Conservation (phyloP, 2,888 invertebrate genomes). For the Pherbina coryleti region DNA sequence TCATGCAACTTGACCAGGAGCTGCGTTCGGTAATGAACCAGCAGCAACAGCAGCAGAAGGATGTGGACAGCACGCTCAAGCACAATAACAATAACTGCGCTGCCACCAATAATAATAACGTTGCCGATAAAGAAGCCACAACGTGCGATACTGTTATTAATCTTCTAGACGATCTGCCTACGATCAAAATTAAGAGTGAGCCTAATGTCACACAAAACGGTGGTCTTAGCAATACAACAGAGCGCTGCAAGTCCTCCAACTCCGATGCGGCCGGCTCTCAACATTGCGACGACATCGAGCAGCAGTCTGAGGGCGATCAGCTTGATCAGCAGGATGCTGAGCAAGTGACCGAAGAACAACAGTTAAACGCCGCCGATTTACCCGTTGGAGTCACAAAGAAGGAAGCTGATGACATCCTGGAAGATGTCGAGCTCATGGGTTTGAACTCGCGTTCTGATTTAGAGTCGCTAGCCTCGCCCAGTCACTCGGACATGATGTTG, state of each 20-base stretch:
- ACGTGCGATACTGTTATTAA: conserved; percentile 65
- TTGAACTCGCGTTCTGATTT: conserved; percentile 67
- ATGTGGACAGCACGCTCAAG: conserved; percentile 60
- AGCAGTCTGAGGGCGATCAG: conserved; percentile 41
- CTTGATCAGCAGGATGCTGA: conserved; percentile 42
- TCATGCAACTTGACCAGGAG: conserved; percentile 81
- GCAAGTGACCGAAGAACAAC: conserved; percentile 30
- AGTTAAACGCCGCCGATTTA: conserved; percentile 41
- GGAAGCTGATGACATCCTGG: conserved; percentile 65
- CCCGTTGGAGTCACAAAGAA: conserved; percentile 61
- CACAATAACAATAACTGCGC: conserved; percentile 59
- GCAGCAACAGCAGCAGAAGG: conserved; percentile 55
- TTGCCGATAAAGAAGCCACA: conserved; percentile 67
- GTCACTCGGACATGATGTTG: conserved; percentile 70
- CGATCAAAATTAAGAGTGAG: conserved; percentile 65
- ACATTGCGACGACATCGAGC: conserved; percentile 44
- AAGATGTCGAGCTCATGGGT: conserved; percentile 67
- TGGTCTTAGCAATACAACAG: conserved; percentile 53
- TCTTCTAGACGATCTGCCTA: conserved; percentile 66
- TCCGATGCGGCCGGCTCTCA: conserved; percentile 52
- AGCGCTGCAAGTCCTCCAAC: conserved; percentile 60
- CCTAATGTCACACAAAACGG: conserved; percentile 68
- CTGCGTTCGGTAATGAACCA: conserved; percentile 72
- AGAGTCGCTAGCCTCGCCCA: conserved; percentile 74
- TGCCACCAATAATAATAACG: conserved; percentile 62